Evolutionary conservation across 2,888 invertebrate genomes (phyloP).

Genomic region (Pyrocoelia pectoralis): DNA sequence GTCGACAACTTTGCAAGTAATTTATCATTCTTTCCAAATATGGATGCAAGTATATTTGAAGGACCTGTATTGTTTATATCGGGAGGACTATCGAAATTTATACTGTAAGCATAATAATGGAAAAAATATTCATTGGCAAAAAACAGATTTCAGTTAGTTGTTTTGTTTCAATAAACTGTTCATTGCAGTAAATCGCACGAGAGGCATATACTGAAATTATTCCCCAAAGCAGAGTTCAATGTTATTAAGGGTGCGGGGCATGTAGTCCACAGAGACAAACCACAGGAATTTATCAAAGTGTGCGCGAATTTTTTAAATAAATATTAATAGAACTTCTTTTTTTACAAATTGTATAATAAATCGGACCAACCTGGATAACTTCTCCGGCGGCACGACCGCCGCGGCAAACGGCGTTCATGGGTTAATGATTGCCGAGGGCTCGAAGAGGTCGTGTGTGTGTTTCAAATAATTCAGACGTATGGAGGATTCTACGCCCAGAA

Average conservation of each 20-base stretch:
- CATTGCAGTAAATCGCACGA: slow-evolving; percentile 67
- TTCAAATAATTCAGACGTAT: no score
- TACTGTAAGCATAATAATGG: slow-evolving; percentile 66
- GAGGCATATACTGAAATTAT: slow-evolving; percentile 70
- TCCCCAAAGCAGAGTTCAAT: slow-evolving; percentile 74
- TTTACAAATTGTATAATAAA: not conserved
- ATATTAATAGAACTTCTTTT: not conserved
- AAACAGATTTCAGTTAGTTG: slow-evolving; percentile 13
- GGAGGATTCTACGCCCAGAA: no score
- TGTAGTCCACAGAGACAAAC: slow-evolving; percentile 94
- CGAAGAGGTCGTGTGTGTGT: no score
- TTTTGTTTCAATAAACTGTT: no score
- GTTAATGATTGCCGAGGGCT: no score
- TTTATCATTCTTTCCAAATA: slow-evolving; percentile 71
- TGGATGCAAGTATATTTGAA: slow-evolving; percentile 46
- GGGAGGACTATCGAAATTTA: slow-evolving; percentile 83
- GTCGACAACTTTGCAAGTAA: slow-evolving; percentile 69
- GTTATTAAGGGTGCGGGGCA: slow-evolving; percentile 87
- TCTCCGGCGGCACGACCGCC: no score
- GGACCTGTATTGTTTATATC: slow-evolving; percentile 86
- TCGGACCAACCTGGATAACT: no score
- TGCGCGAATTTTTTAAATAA: slow-evolving; percentile 69
- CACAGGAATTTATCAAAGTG: slow-evolving; percentile 74
- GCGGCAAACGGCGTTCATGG: no score
- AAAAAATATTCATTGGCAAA: no score